Base-by-base conservation (phyloP, 2,797 vertebrate species). In the Manis javanica region DNA sequence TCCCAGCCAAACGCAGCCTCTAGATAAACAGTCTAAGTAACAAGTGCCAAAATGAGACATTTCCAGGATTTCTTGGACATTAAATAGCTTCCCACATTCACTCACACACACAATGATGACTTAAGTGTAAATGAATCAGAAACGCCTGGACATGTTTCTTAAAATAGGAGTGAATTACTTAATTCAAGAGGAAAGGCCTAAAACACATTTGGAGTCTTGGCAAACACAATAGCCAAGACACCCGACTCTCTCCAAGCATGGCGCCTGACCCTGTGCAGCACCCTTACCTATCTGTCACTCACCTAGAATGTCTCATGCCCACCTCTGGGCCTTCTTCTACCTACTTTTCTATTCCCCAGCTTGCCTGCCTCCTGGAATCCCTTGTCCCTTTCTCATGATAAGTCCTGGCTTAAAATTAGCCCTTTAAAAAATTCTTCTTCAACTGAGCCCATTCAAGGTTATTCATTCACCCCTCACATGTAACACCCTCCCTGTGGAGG, bases 51-150 rank as follows among this genome's bases (percentile, higher is more conserved):
- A 21, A 66, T 2, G 39, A 69, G 78, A 51, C 0, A 1, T 71
- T 92, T 82, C 82, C 46, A 37, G 57, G 49, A 61, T 61, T 92
- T 94, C 90, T 15, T 34, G 26, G 64, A 75, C 21, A 68, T 66
- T 46, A 72, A 77, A 34, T n/a, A 53, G 55, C 49, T 59, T 10
- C 12, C 21, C 39, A 29, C 42, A 68, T 68, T 37, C 14, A 26
- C 3, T 0, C 42, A 42, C 19, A 57, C 18, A 57, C 51, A 72
- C 1, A 75, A 14, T 0, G 0, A n/a, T 2, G 34, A 63, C 14
- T 51, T 74, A 87, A 49, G 74, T 39, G 34, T 63, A 51, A 69
- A 72, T 72, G 51, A 95, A 68, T 96, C 74, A 94, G 84, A 94
- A 97, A 77, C 61, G 93, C 75, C 81, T 53, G 46, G 66, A 77